Base-by-base conservation (phyloP, 2,113 vertebrate species). In the Callocephalon fimbriatum region DNA sequence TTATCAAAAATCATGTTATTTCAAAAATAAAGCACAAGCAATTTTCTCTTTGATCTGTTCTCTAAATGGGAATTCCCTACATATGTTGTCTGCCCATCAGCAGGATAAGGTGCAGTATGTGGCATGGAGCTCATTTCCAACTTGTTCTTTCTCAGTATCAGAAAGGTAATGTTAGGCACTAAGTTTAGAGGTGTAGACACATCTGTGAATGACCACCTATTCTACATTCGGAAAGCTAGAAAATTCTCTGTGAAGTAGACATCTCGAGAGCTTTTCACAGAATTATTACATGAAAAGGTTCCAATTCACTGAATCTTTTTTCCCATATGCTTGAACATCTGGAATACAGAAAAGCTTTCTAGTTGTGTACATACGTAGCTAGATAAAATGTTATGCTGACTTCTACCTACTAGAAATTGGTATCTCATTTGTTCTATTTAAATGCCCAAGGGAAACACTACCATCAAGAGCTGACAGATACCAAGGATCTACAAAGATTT, bases 241-340 rank as follows among this genome's bases (percentile, higher is more conserved):
- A 97, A 92, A 65, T 82, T 75, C 79, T 95, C 96, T 94, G 35
- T 75, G 75, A 96, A 68, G 51, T 44, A 75, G 90, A 81, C 40
- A 95, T 74, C 86, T 58, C 65, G 53, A 94, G 59, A 95, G 54
- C 76, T 95, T 96, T 83, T 95, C 76, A 95, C 75, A 84, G 88
- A 96, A 76, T 95, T 96, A 97, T 93, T 78, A 19, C 83, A 87
- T 88, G 66, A 88, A 88, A 67, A 95, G 25, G 61, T 93, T 97
- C 92, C 86, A 88, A 14, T 72, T 97, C 94, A 93, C 51, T 32
- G 14, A 88, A 65, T 88, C 86, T 86, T 96, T 96, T 96, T 93
- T 91, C 95, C 96, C 90, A 53, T 96, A 93, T 97, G 94, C 38
- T 90, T 79, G 27, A 96, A 97, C 96, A 98, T 93, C 96, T 98